Conservation (phyloP, 2,113 vertebrate genomes). For the Zootoca vivipara region DNA sequence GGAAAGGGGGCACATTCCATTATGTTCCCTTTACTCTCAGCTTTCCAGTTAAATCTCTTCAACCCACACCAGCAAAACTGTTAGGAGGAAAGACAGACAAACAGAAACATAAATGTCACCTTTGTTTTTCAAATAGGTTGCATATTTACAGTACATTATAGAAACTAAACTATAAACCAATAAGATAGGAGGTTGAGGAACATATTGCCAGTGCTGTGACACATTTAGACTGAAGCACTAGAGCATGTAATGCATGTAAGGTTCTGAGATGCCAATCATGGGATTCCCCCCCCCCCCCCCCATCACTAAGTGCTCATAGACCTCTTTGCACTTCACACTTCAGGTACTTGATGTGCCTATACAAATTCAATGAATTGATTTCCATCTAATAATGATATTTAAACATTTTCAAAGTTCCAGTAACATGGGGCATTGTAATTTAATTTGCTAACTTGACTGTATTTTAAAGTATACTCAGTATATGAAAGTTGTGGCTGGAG, state of each 20-base stretch:
- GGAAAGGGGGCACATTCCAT: not conserved
- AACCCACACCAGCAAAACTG: not conserved
- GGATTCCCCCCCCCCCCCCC: not conserved
- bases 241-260: slow-evolving; percentile 1
- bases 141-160: not conserved
- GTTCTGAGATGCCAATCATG: slow-evolving; percentile 17
- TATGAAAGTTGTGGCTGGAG: not conserved
- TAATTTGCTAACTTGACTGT: not conserved
- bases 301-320: not conserved
- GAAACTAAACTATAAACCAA: not conserved
- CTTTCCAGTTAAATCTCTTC: not conserved
- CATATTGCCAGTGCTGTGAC: not conserved
- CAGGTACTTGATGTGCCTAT: not conserved
- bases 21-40: not conserved
- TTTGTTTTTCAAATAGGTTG: not conserved
- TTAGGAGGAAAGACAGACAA: not conserved
- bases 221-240: slow-evolving; percentile 2
- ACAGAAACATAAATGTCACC: not conserved
- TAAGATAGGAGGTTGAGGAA: not conserved
- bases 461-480: not conserved
- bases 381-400: not conserved
- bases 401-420: not conserved
- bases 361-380: not conserved
- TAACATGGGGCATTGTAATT: not conserved
- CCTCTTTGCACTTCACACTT: not conserved